A percentile compares a stretch with the other conserved stretches of the same genome.
These are phyloP conservation scores for Microtus agrestis DNA, from an alignment of 2,797 vertebrate species.

Conservation along the genomic window DNA sequence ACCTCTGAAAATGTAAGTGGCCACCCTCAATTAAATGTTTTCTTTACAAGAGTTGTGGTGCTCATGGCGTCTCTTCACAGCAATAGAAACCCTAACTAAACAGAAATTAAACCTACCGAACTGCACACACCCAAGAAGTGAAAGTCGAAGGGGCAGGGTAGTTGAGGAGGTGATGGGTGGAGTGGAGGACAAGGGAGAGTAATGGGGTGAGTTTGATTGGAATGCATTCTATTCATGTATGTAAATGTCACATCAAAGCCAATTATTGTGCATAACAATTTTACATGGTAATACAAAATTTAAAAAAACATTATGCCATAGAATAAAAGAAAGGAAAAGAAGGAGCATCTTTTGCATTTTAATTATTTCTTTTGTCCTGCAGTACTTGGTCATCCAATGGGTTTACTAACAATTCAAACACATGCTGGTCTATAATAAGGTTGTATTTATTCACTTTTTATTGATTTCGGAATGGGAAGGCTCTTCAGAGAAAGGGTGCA, in stretches of 20 bases:
- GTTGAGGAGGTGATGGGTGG: background rate
- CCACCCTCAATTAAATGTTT: background rate
- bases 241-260: background rate
- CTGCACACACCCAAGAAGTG: background rate
- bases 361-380: background rate
- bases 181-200: background rate
- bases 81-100: background rate
- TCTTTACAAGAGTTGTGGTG: background rate
- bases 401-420: background rate
- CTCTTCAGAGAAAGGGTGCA: background rate
- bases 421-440: background rate
- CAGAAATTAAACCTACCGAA: no score
- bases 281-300: background rate
- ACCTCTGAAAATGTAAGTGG: background rate
- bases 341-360: background rate
- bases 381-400: background rate
- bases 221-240: background rate
- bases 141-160: background rate
- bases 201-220: background rate
- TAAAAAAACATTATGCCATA: background rate
- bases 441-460: background rate
- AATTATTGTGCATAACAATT: background rate
- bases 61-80: background rate
- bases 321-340: background rate
- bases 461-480: background rate